Percentiles rank a stretch among this genome's conserved stretches.
Conservation (phyloP, 2,113 vertebrate species). For the Ceratotherium simum region DNA sequence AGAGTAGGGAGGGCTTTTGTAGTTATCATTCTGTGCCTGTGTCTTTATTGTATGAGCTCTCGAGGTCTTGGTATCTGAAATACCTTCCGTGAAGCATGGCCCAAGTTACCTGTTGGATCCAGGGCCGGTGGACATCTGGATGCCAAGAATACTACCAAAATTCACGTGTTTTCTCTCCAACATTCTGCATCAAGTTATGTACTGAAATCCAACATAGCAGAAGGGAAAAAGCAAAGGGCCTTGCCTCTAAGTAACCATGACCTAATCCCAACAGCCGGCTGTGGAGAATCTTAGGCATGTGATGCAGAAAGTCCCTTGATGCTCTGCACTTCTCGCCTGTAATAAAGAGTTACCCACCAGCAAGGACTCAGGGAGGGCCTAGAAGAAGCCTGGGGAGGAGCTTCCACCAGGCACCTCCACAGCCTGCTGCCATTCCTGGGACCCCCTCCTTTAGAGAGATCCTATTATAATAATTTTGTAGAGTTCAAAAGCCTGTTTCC, state of each 20-base stretch:
- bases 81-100: not conserved
- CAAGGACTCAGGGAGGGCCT: too few relatives aligned
- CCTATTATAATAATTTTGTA: not conserved
- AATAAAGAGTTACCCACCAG: not conserved
- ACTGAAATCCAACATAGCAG: not conserved
- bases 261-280: not conserved
- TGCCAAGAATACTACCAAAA: not conserved
- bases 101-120: not conserved
- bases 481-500: not conserved
- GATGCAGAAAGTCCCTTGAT: not conserved
- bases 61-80: not conserved
- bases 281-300: not conserved
- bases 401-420: not conserved
- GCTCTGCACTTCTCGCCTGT: not conserved
- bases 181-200: not conserved
- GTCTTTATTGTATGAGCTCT: not conserved
- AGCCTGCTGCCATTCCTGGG: not conserved
- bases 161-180: not conserved
- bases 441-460: not conserved
- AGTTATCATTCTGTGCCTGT: not conserved
- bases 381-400: not conserved
- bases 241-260: not conserved
- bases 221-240: not conserved
- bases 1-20: not conserved
- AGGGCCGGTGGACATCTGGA: too few relatives aligned